Percentiles rank a stretch among this genome's conserved stretches.
Evolutionary conservation across 2,113 vertebrate species (phyloP).

Genomic region (Embiotoca jacksoni): DNA sequence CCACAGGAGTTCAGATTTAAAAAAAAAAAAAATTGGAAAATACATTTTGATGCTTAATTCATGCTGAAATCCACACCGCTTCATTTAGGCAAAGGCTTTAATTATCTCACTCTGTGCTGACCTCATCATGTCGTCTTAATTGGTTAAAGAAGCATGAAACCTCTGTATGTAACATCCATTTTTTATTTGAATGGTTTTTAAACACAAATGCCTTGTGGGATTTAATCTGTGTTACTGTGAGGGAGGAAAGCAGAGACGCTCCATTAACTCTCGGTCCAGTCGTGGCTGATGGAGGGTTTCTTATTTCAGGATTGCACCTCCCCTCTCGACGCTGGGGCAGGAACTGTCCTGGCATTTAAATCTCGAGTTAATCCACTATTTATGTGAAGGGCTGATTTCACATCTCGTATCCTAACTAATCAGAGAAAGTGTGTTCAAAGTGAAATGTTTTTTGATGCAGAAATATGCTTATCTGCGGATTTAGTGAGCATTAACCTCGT

Average conservation of each 20-base stretch:
- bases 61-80: no score
- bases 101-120: no score
- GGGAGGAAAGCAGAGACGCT: slow-evolving; percentile 15
- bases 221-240: slow-evolving; percentile 9
- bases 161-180: slow-evolving; percentile 15
- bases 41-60: no score
- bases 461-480: slow-evolving; percentile 35
- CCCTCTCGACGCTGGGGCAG: not conserved
- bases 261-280: slow-evolving; percentile 22
- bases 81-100: no score
- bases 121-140: no score
- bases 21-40: no score
- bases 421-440: slow-evolving; percentile 34
- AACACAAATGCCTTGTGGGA: slow-evolving; percentile 18
- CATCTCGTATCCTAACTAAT: not conserved
- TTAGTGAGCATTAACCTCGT: slow-evolving; percentile 48
- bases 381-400: not conserved
- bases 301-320: not conserved
- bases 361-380: slow-evolving; percentile 5
- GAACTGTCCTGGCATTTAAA: slow-evolving; percentile 7
- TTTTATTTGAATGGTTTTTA: slow-evolving; percentile 21
- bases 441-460: slow-evolving; percentile 4
- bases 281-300: not conserved
- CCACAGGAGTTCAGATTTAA: not conserved
- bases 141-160: not conserved